Evolutionary conservation across 2,113 vertebrate species (phyloP).

Genomic region (Caretta caretta): DNA sequence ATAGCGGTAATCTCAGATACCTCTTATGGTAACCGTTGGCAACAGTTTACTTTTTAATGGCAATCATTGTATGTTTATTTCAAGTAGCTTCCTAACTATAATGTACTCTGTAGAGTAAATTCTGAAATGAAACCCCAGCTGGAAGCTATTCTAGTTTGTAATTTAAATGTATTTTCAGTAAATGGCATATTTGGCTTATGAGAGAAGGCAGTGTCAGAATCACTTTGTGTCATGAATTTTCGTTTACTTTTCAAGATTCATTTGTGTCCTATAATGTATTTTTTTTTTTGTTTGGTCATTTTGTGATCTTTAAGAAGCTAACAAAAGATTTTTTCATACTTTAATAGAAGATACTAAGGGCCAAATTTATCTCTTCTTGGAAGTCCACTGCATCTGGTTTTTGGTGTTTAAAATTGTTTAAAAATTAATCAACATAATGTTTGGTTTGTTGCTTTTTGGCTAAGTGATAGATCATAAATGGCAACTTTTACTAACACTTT

Average conservation of each 20-base stretch:
- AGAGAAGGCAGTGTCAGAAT: neutral
- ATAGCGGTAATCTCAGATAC: slow-evolving; percentile 9
- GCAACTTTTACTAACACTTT: neutral
- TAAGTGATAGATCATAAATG: fast-evolving
- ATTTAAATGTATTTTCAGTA: slow-evolving; percentile 60
- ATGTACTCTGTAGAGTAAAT: slow-evolving; percentile 23
- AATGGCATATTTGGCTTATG: slow-evolving; percentile 21
- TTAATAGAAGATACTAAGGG: neutral
- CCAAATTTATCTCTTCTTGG: neutral
- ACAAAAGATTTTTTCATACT: neutral
- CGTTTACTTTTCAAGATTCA: neutral
- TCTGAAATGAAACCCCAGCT: slow-evolving; percentile 46
- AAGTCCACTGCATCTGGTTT: neutral
- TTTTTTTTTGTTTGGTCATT: neutral
- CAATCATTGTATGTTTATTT: slow-evolving; percentile 32
- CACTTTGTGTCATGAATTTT: neutral
- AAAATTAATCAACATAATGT: neutral
- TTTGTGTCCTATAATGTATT: neutral
- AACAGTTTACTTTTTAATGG: slow-evolving; percentile 14
- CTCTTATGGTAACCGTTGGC: slow-evolving; percentile 47
- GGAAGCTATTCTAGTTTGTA: neutral
- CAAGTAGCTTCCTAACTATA: slow-evolving; percentile 51
- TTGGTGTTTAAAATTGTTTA: neutral
- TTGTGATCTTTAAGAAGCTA: neutral
- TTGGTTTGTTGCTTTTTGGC: neutral